A percentile compares a stretch with the other conserved stretches of the same genome.
phyloP scores from a whole-genome alignment of 2,888 invertebrate genomes.

The Xylota sylvarum region DNA sequence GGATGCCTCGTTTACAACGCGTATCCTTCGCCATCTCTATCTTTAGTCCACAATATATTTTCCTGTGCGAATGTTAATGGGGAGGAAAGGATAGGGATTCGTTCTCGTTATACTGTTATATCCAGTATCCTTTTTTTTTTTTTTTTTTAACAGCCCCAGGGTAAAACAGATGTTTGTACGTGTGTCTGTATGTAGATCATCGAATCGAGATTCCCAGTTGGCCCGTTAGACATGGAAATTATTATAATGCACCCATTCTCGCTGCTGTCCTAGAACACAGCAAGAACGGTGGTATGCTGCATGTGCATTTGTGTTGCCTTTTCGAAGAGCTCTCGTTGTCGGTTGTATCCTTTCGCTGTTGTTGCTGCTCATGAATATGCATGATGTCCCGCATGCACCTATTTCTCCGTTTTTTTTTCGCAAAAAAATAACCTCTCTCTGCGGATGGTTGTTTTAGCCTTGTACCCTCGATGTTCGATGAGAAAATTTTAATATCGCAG shows the following conservation, averaged over 20 bases:
- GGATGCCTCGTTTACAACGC: conserved; percentile 39
- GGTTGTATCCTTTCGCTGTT: conserved; percentile 24
- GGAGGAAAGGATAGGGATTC: not conserved
- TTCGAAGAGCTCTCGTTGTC: not conserved
- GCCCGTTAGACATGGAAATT: conserved; percentile 70
- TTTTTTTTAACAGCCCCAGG: conserved; percentile 28
- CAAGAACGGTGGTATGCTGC: too few species aligned
- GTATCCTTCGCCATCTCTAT: conserved; percentile 24
- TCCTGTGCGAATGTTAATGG: not conserved
- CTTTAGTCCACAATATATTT: conserved; percentile 15
- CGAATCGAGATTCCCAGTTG: conserved; percentile 65
- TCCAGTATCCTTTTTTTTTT: conserved; percentile 3
- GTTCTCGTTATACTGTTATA: conserved; percentile 23
- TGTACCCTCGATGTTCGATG: conserved; percentile 26
- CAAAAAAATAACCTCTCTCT: conserved; percentile 10
- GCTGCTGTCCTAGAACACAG: conserved; percentile 4
- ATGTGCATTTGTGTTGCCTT: conserved; percentile 48
- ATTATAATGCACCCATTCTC: conserved; percentile 64
- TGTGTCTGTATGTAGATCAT: conserved; percentile 56
- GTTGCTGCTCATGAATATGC: conserved; percentile 70
- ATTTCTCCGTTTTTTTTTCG: conserved; percentile 37
- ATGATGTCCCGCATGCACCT: conserved; percentile 56
- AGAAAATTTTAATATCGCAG: conserved; percentile 59
- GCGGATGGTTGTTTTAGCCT: conserved; percentile 40
- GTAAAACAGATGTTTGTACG: conserved; percentile 61